Evolutionary conservation across 1,140 invertebrate species (phyloP).

Genomic region (Chlorops oryzae): DNA sequence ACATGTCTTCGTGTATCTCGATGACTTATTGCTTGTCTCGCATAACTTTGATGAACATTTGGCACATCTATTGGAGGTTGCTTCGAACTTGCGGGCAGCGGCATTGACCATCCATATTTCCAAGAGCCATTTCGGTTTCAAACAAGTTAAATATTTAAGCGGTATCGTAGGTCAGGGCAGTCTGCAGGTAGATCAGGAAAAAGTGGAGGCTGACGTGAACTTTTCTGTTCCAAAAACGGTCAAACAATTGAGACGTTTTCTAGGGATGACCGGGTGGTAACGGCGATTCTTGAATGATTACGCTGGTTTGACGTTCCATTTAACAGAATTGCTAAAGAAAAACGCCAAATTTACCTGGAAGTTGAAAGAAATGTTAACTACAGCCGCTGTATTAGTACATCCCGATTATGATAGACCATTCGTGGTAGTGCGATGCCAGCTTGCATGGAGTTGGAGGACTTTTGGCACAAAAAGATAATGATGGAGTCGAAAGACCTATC

Average conservation of each 20-base stretch:
- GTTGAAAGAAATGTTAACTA: not conserved
- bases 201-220: not conserved
- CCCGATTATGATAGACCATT: slow-evolving; percentile 21
- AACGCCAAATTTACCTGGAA: not conserved
- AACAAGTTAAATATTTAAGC: too few species aligned
- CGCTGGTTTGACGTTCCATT: not conserved
- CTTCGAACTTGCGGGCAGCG: too few species aligned
- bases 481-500: slow-evolving; percentile 6
- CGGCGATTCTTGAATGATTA: slow-evolving; percentile 1
- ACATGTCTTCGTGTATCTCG: too few species aligned
- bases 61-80: too few species aligned
- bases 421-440: slow-evolving; percentile 14
- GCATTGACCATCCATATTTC: too few species aligned
- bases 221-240: slow-evolving; percentile 1
- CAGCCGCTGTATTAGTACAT: slow-evolving; percentile 1
- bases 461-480: slow-evolving; percentile 3
- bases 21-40: too few species aligned
- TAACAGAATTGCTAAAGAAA: slow-evolving; percentile 1
- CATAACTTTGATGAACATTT: too few species aligned
- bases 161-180: too few species aligned
- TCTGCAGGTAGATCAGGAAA: too few species aligned
- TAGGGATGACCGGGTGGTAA: slow-evolving; percentile 5
- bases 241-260: slow-evolving; percentile 2
- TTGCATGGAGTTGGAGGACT: not conserved
- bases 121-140: too few species aligned